These are phyloP conservation scores for Bellardia bayeri DNA, from an alignment of 2,888 invertebrate species.

Conservation along the genomic window DNA sequence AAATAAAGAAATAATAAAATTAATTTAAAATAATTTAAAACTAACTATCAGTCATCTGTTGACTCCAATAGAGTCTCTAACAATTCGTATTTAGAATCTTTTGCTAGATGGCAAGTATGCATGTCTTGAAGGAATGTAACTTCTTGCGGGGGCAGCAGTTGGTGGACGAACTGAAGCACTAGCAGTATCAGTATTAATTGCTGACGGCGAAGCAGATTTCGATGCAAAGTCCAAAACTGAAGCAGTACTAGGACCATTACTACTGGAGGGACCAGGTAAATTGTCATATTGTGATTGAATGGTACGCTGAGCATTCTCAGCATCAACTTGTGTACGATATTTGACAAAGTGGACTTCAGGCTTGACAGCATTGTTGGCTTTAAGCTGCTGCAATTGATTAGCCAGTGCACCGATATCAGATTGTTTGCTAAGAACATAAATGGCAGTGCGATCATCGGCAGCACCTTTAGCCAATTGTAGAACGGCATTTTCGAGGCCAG, in stretches of 20 bases:
- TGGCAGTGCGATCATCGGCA: constrained; percentile 80
- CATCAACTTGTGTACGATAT: constrained; percentile 81
- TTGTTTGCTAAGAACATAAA: constrained; percentile 81
- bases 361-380: constrained; percentile 75
- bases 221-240: constrained; percentile 79
- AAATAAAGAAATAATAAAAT: constrained; percentile 19
- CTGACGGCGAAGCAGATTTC: constrained; percentile 65
- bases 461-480: constrained; percentile 79
- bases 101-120: constrained; percentile 78
- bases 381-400: constrained; percentile 78
- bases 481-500: constrained; percentile 79
- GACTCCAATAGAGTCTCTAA: constrained; percentile 24
- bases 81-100: constrained; percentile 75
- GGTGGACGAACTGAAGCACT: constrained; percentile 31
- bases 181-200: constrained; percentile 27
- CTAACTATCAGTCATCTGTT: constrained; percentile 61
- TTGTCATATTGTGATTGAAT: constrained; percentile 81
- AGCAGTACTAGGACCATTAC: constrained; percentile 77
- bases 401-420: constrained; percentile 78
- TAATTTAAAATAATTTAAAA: constrained; percentile 46
- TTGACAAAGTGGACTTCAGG: constrained; percentile 82
- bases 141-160: constrained; percentile 46
- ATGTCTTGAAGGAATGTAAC: constrained; percentile 73
- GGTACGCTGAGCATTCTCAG: constrained; percentile 80
- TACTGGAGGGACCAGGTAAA: constrained; percentile 77